These are phyloP conservation scores for Pontoporia blainvillei DNA, from an alignment of 2,113 vertebrate species.

Conservation along the genomic window DNA sequence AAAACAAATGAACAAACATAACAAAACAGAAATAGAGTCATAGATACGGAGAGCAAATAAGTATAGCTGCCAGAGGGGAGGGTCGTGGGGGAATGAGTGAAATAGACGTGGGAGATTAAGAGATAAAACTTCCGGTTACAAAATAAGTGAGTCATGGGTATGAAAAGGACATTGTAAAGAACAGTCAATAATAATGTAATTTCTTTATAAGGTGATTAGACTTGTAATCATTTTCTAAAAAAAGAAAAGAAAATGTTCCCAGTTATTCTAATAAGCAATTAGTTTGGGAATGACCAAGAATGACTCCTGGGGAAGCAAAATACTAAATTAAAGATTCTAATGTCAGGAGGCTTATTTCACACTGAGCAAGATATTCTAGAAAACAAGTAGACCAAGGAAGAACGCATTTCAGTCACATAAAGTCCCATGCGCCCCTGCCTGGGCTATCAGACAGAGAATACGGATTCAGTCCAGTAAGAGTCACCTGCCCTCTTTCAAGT, in stretches of 20 bases:
- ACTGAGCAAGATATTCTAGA: not conserved
- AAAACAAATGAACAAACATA: not conserved
- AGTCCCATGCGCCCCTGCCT: not conserved
- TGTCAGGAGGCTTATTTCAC: not conserved
- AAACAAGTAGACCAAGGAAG: not conserved
- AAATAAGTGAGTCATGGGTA: not conserved
- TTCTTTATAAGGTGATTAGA: not conserved
- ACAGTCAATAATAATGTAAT: not conserved
- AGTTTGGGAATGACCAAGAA: not conserved
- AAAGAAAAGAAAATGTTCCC: not conserved
- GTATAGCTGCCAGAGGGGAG: not conserved
- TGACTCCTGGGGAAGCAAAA: not conserved
- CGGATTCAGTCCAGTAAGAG: not conserved
- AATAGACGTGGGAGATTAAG: not conserved
- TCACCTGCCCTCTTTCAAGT: not conserved
- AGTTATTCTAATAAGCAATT: not conserved
- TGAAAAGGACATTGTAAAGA: not conserved
- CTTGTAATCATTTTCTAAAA: not conserved
- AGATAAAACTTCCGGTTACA: not conserved
- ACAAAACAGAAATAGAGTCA: not conserved
- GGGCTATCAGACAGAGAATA: not conserved
- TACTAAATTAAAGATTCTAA: not conserved
- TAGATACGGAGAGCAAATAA: not conserved
- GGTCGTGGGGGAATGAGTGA: not conserved
- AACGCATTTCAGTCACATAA: not conserved